A percentile compares a stretch with the other conserved stretches of the same genome.
Evolutionary conservation across 2,797 vertebrate genomes (phyloP).

Genomic region (Sebastolobus altivelis): DNA sequence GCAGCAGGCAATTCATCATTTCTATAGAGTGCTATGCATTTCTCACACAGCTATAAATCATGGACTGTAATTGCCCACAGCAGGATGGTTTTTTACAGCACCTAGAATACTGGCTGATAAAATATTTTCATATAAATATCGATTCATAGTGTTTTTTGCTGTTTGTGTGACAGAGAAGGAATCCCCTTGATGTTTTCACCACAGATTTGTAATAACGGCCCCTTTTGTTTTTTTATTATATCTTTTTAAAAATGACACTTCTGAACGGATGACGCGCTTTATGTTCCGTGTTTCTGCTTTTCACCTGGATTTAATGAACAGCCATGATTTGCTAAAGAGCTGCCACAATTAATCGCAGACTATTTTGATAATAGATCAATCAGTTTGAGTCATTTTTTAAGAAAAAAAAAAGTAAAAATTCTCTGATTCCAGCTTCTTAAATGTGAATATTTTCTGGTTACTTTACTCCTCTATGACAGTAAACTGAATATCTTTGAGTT

Average conservation of each 20-base stretch:
- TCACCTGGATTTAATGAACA: constrained; percentile 1
- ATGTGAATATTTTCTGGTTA: neutral
- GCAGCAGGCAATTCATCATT: constrained; percentile 68
- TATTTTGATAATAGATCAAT: too few species aligned
- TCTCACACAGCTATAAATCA: constrained; percentile 72
- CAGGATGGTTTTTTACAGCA: constrained; percentile 36
- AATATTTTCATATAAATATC: constrained; percentile 42
- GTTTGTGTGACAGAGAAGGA: constrained; percentile 11
- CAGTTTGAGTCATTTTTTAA: too few species aligned
- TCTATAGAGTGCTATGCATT: constrained; percentile 45
- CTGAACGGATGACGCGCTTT: neutral
- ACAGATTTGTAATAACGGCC: constrained; percentile 15
- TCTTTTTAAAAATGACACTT: neutral
- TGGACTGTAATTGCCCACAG: constrained; percentile 48
- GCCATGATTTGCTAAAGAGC: neutral
- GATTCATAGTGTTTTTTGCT: constrained; percentile 43
- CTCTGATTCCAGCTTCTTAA: neutral
- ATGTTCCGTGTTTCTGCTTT: neutral
- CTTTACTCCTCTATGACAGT: neutral
- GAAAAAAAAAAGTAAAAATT: too few species aligned
- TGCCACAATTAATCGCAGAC: neutral
- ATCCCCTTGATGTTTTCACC: neutral
- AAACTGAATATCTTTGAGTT: neutral
- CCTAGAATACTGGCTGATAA: constrained; percentile 34
- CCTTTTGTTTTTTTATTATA: neutral